Percentiles rank a stretch among this genome's conserved stretches.
phyloP scores from a whole-genome alignment of 2,888 invertebrate species.

The Drosophila neotestacea region DNA sequence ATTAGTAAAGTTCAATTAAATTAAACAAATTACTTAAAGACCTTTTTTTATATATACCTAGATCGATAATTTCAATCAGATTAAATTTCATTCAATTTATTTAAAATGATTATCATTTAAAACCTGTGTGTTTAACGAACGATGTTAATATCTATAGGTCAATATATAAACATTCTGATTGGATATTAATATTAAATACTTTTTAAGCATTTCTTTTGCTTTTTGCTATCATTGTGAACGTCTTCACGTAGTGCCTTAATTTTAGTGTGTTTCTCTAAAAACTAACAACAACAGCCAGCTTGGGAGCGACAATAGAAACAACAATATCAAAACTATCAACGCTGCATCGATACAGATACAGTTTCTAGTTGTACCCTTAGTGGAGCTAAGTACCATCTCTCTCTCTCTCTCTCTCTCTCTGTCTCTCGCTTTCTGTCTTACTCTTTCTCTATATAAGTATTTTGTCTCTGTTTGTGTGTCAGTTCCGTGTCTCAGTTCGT shows the following conservation, averaged over 20 bases:
- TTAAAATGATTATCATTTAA: too few relatives aligned
- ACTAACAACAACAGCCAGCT: slow-evolving; percentile 15
- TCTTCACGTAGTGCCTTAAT: background rate
- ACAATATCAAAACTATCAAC: slow-evolving; percentile 25
- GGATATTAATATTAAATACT: background rate
- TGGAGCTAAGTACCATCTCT: slow-evolving; percentile 10
- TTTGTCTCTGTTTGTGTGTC: slow-evolving; percentile 38
- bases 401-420: background rate
- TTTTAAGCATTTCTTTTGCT: background rate
- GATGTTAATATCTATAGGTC: too few relatives aligned
- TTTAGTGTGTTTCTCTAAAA: slow-evolving; percentile 2
- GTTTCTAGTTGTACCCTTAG: slow-evolving; percentile 7
- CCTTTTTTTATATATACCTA: too few relatives aligned
- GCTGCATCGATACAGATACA: slow-evolving; percentile 33
- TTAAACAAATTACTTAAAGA: too few relatives aligned
- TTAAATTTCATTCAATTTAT: too few relatives aligned
- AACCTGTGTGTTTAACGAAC: too few relatives aligned
- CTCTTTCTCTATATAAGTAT: background rate
- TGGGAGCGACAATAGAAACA: slow-evolving; percentile 1
- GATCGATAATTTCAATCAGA: too few relatives aligned
- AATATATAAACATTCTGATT: background rate
- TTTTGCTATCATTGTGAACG: background rate
- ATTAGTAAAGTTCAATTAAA: too few relatives aligned
- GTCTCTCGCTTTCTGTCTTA: background rate
- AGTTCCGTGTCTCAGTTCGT: slow-evolving; percentile 48